Evolutionary conservation across 2,113 vertebrate genomes (phyloP).

Genomic region (Paramormyrops kingsleyae): DNA sequence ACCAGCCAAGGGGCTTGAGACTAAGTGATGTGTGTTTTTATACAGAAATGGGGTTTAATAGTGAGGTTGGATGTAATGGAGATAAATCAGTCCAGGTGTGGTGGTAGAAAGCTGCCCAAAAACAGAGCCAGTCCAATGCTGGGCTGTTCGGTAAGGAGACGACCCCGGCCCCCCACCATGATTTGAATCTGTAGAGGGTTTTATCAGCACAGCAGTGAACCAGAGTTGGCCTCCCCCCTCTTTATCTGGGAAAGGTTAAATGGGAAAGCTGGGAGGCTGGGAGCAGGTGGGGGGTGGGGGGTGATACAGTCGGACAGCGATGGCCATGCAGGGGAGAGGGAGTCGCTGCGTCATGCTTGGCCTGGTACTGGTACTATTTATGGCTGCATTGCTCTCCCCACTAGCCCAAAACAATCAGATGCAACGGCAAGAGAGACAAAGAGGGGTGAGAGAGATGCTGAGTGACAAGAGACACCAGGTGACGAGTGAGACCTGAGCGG

Average conservation of each 20-base stretch:
- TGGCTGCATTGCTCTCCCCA: not conserved
- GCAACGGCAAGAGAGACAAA: not conserved
- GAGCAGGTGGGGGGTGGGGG: not conserved
- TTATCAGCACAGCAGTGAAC: constrained; percentile 1
- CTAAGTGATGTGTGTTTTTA: not conserved
- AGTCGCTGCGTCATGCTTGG: not conserved
- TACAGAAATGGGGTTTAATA: not conserved
- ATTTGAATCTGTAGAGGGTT: not conserved
- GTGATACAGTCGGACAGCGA: not conserved
- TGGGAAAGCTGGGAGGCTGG: not conserved
- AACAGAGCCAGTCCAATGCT: not conserved
- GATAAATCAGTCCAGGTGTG: not conserved
- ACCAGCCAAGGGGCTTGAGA: not conserved
- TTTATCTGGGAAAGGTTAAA: constrained; percentile 8
- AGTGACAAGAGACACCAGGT: too few species aligned
- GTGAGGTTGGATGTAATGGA: not conserved
- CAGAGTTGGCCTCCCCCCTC: not conserved
- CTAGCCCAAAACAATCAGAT: not conserved
- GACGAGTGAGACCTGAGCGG: too few species aligned
- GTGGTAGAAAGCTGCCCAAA: not conserved
- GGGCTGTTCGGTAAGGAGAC: not conserved
- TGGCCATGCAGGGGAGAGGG: not conserved
- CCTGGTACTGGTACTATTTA: not conserved
- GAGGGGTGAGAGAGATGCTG: not conserved
- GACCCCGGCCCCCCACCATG: not conserved